phyloP scores from a whole-genome alignment of 2,888 invertebrate genomes.

The Tanytarsus gracilentus region DNA sequence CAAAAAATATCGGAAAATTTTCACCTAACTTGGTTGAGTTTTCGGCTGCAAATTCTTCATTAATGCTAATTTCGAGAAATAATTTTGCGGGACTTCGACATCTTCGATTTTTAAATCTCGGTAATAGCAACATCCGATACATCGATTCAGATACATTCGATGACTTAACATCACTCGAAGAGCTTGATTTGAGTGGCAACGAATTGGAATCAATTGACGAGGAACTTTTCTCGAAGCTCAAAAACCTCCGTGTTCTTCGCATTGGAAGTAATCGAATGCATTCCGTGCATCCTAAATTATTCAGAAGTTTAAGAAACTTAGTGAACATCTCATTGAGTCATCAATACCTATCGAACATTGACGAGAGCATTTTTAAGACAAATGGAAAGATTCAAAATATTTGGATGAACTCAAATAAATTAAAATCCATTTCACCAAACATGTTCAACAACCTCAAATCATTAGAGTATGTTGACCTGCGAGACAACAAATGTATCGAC shows the following conservation, averaged over 20 bases:
- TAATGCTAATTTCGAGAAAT: constrained; percentile 27
- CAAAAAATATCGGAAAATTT: neutral
- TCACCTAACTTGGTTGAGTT: neutral
- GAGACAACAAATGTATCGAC: constrained; percentile 22
- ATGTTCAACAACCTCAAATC: neutral
- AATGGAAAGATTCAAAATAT: constrained; percentile 16
- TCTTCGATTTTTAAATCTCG: constrained; percentile 29
- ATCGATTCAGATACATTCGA: constrained; percentile 27
- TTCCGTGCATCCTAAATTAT: neutral
- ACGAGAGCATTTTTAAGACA: neutral
- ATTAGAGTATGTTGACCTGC: constrained; percentile 9
- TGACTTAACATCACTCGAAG: constrained; percentile 29
- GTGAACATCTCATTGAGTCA: constrained; percentile 9
- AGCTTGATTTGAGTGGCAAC: constrained; percentile 30
- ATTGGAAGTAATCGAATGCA: constrained; percentile 7
- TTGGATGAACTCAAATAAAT: constrained; percentile 17
- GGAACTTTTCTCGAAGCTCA: constrained; percentile 28
- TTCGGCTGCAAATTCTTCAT: constrained; percentile 12
- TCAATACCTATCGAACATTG: constrained; percentile 1
- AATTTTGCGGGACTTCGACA: constrained; percentile 29
- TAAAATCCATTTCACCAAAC: constrained; percentile 13
- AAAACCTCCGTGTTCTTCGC: constrained; percentile 21
- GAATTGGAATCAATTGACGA: constrained; percentile 21
- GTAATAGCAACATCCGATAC: constrained; percentile 30
- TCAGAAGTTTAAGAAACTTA: constrained; percentile 11